A percentile compares a stretch with the other conserved stretches of the same genome.
Conservation (phyloP, 2,113 vertebrate species). For the Perca flavescens region DNA sequence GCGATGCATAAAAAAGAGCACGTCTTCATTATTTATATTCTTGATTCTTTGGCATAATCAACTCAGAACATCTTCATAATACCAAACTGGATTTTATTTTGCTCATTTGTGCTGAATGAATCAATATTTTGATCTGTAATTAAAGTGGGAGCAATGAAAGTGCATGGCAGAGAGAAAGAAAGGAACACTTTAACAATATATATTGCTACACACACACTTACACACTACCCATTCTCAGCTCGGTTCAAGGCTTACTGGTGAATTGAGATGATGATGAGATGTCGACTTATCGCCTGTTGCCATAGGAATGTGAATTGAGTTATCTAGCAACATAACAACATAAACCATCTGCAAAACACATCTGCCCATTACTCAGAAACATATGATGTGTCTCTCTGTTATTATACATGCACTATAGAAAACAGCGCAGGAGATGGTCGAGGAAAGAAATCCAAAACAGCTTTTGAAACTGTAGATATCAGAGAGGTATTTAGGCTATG, state of each 20-base stretch:
- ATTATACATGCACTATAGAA: neutral
- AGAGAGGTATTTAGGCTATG: constrained; percentile 10
- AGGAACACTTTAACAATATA: neutral
- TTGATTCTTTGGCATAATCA: constrained; percentile 46
- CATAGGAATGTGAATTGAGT: constrained; percentile 39
- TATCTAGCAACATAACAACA: neutral
- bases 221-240: neutral
- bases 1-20: constrained; percentile 32
- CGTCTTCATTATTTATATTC: constrained; percentile 39
- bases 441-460: neutral
- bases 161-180: neutral
- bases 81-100: constrained; percentile 21
- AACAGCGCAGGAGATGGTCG: neutral
- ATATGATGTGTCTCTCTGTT: neutral
- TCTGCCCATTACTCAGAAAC: neutral
- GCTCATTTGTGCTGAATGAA: constrained; percentile 47
- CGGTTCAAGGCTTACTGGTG: constrained; percentile 23
- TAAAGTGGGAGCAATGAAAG: constrained; percentile 38
- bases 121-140: constrained; percentile 46
- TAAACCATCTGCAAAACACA: neutral
- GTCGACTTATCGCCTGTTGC: constrained; percentile 18
- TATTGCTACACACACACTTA: neutral
- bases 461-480: constrained; percentile 26
- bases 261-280: constrained; percentile 25
- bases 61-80: constrained; percentile 35